phyloP scores from a whole-genome alignment of 2,113 vertebrate genomes.

The Notechis scutatus region DNA sequence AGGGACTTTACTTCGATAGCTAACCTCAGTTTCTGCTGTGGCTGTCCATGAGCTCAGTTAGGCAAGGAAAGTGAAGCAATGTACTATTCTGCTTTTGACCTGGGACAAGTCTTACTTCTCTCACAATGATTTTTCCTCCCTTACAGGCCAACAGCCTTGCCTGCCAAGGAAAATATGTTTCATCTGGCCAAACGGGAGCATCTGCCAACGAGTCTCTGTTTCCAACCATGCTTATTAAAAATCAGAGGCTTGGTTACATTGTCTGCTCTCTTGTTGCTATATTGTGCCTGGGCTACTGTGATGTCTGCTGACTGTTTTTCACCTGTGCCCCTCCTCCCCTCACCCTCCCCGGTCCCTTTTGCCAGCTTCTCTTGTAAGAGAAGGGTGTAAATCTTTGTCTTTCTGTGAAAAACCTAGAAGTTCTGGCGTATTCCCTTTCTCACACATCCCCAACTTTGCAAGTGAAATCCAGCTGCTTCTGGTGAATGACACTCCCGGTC shows the following conservation, averaged over 20 bases:
- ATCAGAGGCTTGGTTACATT: not conserved
- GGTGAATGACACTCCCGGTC: slow-evolving; percentile 22
- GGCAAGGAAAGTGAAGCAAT: no score
- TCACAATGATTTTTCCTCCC: not conserved
- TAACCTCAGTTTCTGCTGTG: not conserved
- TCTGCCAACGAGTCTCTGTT: slow-evolving; percentile 82
- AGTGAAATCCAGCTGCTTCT: not conserved
- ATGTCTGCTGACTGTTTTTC: not conserved
- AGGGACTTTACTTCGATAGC: no score
- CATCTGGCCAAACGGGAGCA: slow-evolving; percentile 67
- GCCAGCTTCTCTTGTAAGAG: no score
- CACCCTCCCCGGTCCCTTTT: no score
- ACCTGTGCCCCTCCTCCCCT: not conserved
- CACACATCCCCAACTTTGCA: not conserved
- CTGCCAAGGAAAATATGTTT: slow-evolving; percentile 79
- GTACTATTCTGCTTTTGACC: not conserved
- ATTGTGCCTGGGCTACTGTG: slow-evolving; percentile 24
- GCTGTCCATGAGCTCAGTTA: not conserved
- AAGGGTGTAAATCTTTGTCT: no score
- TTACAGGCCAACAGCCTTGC: slow-evolving; percentile 81
- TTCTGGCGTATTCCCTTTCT: no score
- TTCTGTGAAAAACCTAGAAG: no score
- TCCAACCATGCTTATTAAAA: slow-evolving; percentile 85
- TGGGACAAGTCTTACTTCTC: not conserved
- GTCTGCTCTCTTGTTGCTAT: slow-evolving; percentile 8